Evolutionary conservation across 2,113 vertebrate genomes (phyloP), one percentile per base, ranked within the genome.

Genomic region (Fregata magnificens): DNA sequence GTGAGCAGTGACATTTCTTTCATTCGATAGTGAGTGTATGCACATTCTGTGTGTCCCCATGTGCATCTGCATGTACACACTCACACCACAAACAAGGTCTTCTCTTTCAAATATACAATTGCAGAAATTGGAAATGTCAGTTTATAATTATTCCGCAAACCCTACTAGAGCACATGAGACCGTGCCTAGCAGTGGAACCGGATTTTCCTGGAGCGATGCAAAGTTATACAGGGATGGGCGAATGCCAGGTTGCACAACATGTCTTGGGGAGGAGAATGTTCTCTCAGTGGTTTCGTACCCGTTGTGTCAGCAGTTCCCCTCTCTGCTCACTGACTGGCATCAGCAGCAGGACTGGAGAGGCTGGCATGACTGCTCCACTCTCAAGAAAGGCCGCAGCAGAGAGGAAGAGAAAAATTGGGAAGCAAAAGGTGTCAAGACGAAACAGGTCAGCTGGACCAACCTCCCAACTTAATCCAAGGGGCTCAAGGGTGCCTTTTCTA

Each of bases 181-280:
- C n/a, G 34, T n/a, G 44, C 58, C 66, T 62, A 50, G 82, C 22
- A 26, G 31, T 10, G 21, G 74, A 88, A 73, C 29, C 4, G 1
- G 17, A 90, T 70, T 73, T 94, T 86, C 85, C 4, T n/a, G 2
- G 45, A n/a, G 29, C 0, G 0, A 61, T 20, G 25, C 40, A 19
- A 86, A 67, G 11, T 65, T 65, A 61, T 1, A 10, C 34, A 69
- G 18, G 28, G 56, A 78, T 20, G 21, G 34, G 79, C 0, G 0
- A 74, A 88, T 1, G 8, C 13, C 5, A 4, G 15, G 25, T 49
- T 77, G 34, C 49, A 82, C 32, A 63, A 44, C 1, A 1, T 3
- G 2, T 56, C 66, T 29, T 13, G 21, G 26, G 40, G 42, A 69
- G 56, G 21, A 91, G n/a, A 76, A 80, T 1, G 2, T 36, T 62